These are phyloP conservation scores for Anoplolepis gracilipes DNA, from an alignment of 1,140 invertebrate genomes.

Conservation along the genomic window DNA sequence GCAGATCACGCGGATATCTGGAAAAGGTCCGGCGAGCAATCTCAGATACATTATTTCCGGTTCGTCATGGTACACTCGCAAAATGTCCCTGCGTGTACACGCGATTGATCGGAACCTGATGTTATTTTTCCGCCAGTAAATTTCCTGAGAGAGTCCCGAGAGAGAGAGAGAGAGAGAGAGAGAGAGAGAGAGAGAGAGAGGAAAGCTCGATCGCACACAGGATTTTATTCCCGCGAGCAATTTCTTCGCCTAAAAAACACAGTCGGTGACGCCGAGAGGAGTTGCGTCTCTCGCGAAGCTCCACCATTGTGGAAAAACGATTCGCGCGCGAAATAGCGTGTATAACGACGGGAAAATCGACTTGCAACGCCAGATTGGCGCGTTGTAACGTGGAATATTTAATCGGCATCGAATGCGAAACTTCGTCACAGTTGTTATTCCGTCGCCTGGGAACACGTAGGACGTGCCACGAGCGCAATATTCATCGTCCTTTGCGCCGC, in stretches of 20 bases:
- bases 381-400: conserved; percentile 51
- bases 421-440: conserved; percentile 29
- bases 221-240: conserved; percentile 57
- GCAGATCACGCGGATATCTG: background rate
- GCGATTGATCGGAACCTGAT: conserved; percentile 52
- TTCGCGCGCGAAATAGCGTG: conserved; percentile 36
- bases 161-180: background rate
- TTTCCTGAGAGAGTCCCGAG: background rate
- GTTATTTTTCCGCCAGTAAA: conserved; percentile 56
- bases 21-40: background rate
- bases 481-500: conserved; percentile 6
- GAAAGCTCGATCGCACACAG: background rate
- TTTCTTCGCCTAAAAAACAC: conserved; percentile 61
- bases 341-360: conserved; percentile 29
- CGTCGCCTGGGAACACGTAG: background rate
- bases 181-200: background rate
- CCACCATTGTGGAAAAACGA: conserved; percentile 49
- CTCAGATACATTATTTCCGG: background rate
- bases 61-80: background rate
- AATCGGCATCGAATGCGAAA: conserved; percentile 33
- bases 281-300: background rate
- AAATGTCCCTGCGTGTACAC: background rate
- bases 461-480: background rate
- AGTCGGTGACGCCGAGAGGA: conserved; percentile 1
- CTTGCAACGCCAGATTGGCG: conserved; percentile 34